Evolutionary conservation across 2,797 vertebrate species (phyloP).

Genomic region (Oreochromis grahami): DNA sequence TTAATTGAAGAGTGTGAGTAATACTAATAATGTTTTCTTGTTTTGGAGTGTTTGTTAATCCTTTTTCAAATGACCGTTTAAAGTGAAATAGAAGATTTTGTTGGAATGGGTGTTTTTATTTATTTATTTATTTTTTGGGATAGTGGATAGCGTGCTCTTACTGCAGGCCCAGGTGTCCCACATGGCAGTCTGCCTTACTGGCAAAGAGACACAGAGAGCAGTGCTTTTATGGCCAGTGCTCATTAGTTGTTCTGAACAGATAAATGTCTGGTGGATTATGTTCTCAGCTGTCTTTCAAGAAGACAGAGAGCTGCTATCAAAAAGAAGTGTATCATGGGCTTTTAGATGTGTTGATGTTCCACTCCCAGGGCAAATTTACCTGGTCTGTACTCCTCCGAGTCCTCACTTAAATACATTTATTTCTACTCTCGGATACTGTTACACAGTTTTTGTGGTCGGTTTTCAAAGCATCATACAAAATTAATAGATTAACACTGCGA

Average conservation of each 20-base stretch:
- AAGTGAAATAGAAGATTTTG: not conserved
- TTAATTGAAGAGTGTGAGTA: not conserved
- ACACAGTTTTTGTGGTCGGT: not conserved
- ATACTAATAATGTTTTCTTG: not conserved
- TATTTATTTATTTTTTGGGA: not conserved
- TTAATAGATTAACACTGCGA: not conserved
- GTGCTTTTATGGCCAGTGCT: constrained; percentile 11
- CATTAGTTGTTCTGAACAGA: constrained; percentile 32
- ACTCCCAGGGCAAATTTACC: constrained; percentile 18
- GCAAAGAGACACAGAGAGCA: not conserved
- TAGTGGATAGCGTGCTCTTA: not conserved
- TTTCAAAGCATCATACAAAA: not conserved
- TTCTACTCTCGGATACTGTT: not conserved
- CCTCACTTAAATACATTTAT: constrained; percentile 22
- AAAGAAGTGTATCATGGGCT: constrained; percentile 13
- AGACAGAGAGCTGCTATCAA: constrained; percentile 33
- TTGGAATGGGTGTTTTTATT: not conserved
- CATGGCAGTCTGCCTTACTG: not conserved
- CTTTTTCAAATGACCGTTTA: not conserved
- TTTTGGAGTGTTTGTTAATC: not conserved
- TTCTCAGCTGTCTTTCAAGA: constrained; percentile 23
- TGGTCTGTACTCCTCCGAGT: constrained; percentile 23
- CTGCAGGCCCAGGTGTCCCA: not conserved
- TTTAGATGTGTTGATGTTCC: constrained; percentile 21
- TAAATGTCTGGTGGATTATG: constrained; percentile 26